These are phyloP conservation scores for Psittacula derbiana DNA, from an alignment of 2,797 vertebrate genomes.

Conservation along the genomic window DNA sequence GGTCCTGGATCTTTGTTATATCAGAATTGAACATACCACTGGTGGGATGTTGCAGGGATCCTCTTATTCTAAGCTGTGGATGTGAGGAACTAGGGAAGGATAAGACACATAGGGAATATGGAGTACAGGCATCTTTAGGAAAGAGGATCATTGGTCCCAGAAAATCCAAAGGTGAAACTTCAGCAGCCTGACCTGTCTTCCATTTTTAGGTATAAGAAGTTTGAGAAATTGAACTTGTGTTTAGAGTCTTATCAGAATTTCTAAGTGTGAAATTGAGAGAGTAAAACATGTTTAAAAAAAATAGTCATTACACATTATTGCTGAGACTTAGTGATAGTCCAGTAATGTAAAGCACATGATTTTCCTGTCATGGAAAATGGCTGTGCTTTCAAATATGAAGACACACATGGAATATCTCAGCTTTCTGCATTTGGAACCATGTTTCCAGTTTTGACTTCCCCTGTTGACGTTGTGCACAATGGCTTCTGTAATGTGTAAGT, in stretches of 20 bases:
- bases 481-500: not conserved
- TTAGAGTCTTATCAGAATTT: not conserved
- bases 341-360: not conserved
- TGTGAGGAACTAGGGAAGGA: not conserved
- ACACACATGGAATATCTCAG: not conserved
- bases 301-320: not conserved
- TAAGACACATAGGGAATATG: not conserved
- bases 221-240: not conserved
- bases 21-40: not conserved
- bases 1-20: not conserved
- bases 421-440: not conserved
- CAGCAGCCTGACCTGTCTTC: not conserved
- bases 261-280: not conserved
- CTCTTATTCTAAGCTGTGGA: not conserved
- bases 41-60: not conserved
- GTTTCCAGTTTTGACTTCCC: not conserved
- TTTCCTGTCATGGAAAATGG: not conserved
- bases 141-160: not conserved
- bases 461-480: not conserved
- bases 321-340: not conserved
- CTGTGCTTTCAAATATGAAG: not conserved
- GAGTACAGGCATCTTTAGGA: not conserved
- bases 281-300: not conserved
- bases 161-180: not conserved
- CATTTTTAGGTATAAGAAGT: not conserved